Percentiles rank a stretch among this genome's conserved stretches.
Conservation (phyloP, 1,140 invertebrate genomes). For the Apis florea region DNA sequence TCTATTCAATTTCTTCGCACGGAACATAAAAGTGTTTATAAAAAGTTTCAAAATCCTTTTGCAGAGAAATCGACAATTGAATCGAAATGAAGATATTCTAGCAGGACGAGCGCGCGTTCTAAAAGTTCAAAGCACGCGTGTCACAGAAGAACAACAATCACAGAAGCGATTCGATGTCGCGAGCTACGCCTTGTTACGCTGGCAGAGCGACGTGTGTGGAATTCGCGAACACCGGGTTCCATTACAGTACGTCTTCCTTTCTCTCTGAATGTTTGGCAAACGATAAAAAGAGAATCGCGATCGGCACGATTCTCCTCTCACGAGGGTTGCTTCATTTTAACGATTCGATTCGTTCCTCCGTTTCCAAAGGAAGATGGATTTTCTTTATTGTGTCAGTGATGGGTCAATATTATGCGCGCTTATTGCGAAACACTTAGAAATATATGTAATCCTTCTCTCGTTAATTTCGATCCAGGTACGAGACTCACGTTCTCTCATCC, state of each 20-base stretch:
- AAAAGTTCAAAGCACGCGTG: neutral
- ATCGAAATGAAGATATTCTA: neutral
- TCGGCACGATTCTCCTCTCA: neutral
- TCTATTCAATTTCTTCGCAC: neutral
- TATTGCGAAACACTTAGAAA: neutral
- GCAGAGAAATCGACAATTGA: neutral
- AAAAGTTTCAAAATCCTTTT: neutral
- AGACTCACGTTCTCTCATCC: too few relatives aligned
- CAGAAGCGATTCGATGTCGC: neutral
- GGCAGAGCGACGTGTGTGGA: slow-evolving; percentile 48
- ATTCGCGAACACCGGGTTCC: slow-evolving; percentile 33
- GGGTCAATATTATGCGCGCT: neutral
- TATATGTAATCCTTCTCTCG: too few relatives aligned
- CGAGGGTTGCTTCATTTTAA: neutral
- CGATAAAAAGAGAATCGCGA: neutral
- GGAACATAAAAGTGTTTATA: neutral
- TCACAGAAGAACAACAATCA: slow-evolving; percentile 25
- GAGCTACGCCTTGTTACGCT: slow-evolving; percentile 31
- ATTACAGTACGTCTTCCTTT: slow-evolving; percentile 49
- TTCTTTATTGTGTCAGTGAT: neutral
- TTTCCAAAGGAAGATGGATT: neutral
- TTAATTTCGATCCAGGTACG: too few relatives aligned
- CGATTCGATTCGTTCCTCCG: neutral
- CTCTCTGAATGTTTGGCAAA: slow-evolving; percentile 63
- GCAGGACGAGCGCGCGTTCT: neutral